A percentile compares a stretch with the other conserved stretches of the same genome.
Conservation (phyloP, 2,888 invertebrate genomes). For the Bedellia somnulentella region DNA sequence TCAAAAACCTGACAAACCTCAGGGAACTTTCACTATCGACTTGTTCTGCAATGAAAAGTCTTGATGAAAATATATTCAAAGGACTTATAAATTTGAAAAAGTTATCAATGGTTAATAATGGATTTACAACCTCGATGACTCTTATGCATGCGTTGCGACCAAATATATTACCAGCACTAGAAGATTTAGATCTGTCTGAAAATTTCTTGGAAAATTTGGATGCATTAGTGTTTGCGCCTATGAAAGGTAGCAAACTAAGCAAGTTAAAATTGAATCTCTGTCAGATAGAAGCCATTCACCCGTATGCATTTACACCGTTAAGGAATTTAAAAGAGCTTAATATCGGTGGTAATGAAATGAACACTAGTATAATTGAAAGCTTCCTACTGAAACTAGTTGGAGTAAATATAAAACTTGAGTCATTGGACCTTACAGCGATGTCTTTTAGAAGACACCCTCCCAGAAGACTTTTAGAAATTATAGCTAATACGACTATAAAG, state of each 20-base stretch:
- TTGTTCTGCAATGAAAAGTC: conserved; percentile 40
- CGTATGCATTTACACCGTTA: conserved; percentile 45
- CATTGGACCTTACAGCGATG: conserved; percentile 51
- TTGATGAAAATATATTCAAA: conserved; percentile 45
- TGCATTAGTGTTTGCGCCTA: conserved; percentile 37
- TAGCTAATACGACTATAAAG: conserved; percentile 51
- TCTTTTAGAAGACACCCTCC: conserved; percentile 57
- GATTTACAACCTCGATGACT: conserved; percentile 40
- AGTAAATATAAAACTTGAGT: conserved; percentile 33
- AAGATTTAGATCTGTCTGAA: conserved; percentile 51
- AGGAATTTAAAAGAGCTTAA: conserved; percentile 38
- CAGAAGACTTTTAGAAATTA: conserved; percentile 36
- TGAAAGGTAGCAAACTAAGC: conserved; percentile 39
- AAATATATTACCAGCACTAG: conserved; percentile 39
- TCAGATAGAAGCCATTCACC: conserved; percentile 53
- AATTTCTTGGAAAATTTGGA: conserved; percentile 47
- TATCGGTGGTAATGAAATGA: conserved; percentile 58
- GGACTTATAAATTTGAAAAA: conserved; percentile 51
- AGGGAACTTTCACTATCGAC: conserved; percentile 57
- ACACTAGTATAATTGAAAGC: conserved; percentile 32
- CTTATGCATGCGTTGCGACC: conserved; percentile 41
- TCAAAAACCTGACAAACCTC: conserved; percentile 43
- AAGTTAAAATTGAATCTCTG: conserved; percentile 54
- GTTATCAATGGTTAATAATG: conserved; percentile 57
- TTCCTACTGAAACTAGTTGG: conserved; percentile 32